Evolutionary conservation across 2,113 vertebrate species (phyloP).

Genomic region (Pyxicephalus adspersus): DNA sequence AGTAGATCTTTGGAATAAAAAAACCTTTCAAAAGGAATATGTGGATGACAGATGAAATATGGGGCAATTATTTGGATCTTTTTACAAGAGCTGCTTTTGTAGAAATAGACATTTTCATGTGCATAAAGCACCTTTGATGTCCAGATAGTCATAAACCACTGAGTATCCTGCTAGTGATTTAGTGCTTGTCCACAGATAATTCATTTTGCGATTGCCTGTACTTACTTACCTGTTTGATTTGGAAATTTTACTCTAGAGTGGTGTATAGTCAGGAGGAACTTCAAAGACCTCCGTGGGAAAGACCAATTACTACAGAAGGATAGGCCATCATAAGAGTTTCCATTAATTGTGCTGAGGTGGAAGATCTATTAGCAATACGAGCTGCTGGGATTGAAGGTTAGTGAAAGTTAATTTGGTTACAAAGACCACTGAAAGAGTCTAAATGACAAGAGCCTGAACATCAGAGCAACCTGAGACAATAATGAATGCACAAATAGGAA

Average conservation of each 20-base stretch:
- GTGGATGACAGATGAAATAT: neutral
- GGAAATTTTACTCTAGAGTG: neutral
- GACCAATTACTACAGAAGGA: neutral
- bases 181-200: neutral
- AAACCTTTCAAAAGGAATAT: neutral
- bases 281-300: conserved; percentile 5
- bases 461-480: too few species aligned
- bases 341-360: neutral
- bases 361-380: neutral
- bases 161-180: neutral
- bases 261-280: neutral
- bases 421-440: too few species aligned
- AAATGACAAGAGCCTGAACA: too few species aligned
- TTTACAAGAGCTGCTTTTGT: conserved; percentile 1
- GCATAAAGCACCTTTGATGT: neutral
- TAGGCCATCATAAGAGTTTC: neutral
- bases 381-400: too few species aligned
- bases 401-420: too few species aligned
- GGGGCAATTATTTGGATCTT: neutral
- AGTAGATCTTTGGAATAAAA: neutral
- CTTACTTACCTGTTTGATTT: neutral
- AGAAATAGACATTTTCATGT: neutral
- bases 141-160: neutral
- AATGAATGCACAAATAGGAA: too few species aligned
- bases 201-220: neutral